These are phyloP conservation scores for Heliconius melpomene DNA, from an alignment of 1,140 invertebrate species.

Conservation along the genomic window DNA sequence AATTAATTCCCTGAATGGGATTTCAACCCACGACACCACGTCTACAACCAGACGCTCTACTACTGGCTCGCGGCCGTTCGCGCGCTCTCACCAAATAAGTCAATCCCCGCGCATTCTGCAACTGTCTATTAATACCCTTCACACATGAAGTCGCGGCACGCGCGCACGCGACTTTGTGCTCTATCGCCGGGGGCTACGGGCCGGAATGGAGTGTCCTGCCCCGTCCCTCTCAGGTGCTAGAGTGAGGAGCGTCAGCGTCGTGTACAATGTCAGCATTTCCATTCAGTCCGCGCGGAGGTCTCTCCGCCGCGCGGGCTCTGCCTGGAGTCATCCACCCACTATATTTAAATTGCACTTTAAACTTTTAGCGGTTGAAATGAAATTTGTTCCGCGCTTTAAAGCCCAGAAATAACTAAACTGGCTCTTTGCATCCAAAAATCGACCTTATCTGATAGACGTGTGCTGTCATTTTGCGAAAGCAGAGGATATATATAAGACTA, in stretches of 20 bases:
- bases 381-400: slow-evolving; percentile 70
- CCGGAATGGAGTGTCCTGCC: slow-evolving; percentile 48
- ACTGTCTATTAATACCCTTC: slow-evolving; percentile 64
- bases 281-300: slow-evolving; percentile 27
- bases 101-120: slow-evolving; percentile 67
- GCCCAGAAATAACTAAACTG: slow-evolving; percentile 60
- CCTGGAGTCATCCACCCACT: slow-evolving; percentile 45
- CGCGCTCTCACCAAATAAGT: slow-evolving; percentile 71
- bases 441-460: slow-evolving; percentile 35
- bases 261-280: slow-evolving; percentile 34
- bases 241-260: slow-evolving; percentile 39
- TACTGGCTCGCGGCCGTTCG: background rate
- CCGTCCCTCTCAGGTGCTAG: slow-evolving; percentile 50
- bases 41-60: too few relatives aligned
- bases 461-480: background rate
- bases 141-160: slow-evolving; percentile 28
- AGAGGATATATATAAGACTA: slow-evolving; percentile 35
- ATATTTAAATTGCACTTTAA: slow-evolving; percentile 76
- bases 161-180: slow-evolving; percentile 36
- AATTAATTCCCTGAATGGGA: too few relatives aligned
- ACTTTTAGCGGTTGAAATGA: slow-evolving; percentile 74
- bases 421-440: slow-evolving; percentile 15
- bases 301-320: slow-evolving; percentile 14
- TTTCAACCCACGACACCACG: too few relatives aligned
- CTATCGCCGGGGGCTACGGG: slow-evolving; percentile 32